Evolutionary conservation across 2,113 vertebrate species (phyloP).

Genomic region (Ellobius talpinus): DNA sequence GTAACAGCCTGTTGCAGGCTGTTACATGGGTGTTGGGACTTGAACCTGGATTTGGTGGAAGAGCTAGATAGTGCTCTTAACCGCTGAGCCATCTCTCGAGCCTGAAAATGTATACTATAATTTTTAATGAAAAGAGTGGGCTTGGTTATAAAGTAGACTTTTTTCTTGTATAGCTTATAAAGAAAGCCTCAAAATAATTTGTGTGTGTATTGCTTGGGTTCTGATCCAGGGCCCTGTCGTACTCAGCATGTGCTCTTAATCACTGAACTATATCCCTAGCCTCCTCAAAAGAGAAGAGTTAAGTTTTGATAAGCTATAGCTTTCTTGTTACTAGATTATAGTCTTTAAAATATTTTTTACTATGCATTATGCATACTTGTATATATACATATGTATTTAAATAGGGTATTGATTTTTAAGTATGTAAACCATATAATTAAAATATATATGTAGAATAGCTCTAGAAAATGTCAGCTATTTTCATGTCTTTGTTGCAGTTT

Average conservation of each 20-base stretch:
- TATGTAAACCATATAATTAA: background rate
- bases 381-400: background rate
- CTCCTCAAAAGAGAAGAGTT: conserved; percentile 37
- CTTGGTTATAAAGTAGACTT: conserved; percentile 8
- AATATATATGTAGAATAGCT: background rate
- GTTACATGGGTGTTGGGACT: background rate
- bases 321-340: conserved; percentile 22
- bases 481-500: conserved; percentile 14
- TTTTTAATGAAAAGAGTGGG: conserved; percentile 12
- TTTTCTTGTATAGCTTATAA: conserved; percentile 17
- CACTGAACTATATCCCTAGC: background rate
- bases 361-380: background rate
- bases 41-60: background rate
- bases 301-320: conserved; percentile 16
- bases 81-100: background rate
- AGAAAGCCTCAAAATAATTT: conserved; percentile 6
- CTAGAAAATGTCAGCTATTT: conserved; percentile 45
- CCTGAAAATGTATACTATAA: background rate
- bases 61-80: background rate
- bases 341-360: conserved; percentile 31
- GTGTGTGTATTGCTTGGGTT: background rate
- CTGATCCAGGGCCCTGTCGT: background rate
- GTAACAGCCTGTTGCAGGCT: background rate
- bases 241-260: background rate
- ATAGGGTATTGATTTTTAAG: conserved; percentile 43